Base-by-base conservation (phyloP, 2,113 vertebrate genomes). In the Alaudala cheleensis region DNA sequence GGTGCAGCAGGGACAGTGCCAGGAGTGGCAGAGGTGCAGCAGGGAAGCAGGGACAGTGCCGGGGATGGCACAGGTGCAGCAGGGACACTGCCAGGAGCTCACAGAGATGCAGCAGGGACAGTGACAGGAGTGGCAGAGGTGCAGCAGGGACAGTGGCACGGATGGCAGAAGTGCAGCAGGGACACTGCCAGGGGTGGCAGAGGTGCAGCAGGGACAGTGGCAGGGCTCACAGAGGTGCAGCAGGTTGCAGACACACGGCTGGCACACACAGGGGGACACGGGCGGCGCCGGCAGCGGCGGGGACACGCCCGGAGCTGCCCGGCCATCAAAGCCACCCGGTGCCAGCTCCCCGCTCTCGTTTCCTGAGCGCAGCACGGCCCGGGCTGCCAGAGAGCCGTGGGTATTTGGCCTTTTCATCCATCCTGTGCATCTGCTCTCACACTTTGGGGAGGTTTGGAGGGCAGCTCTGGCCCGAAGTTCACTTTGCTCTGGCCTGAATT, bases 351-450 rank as follows among this genome's bases (percentile, higher is more conserved):
- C 33, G 37, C 86, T 88, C 84, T 85, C 13, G 1, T 42, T 66
- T 72, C 49, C 58, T 39, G 88, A 40, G 84, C 89, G 95, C 94
- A 95, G 90, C 94, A 56, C 10, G 80, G 86, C 66, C 88, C 79
- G 1, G 28, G 67, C 47, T 14, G 88, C 88, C 88, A 54, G 44
- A 37, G 37, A 37, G 37, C 37, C 37, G 37, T 37, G 37, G 37
- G 37, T 37, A 37, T 37, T 96, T 90, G 77, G 80, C 79, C 79
- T 95, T 86, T 76, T 90, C 93, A 79, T 90, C 92, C 92, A 11
- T 78, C n/a, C 8, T 42, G 37, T 50, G 90, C 69, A 67, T 70
- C 91, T 82, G 88, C 61, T 82, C 37, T 49, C 61, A 6, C 18
- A 65, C 74, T 62, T 31, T 58, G 39, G 9, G 53, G 56, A 25